A percentile compares a stretch with the other conserved stretches of the same genome.
phyloP scores from a whole-genome alignment of 2,797 vertebrate genomes.

The Chrysocyon brachyurus region DNA sequence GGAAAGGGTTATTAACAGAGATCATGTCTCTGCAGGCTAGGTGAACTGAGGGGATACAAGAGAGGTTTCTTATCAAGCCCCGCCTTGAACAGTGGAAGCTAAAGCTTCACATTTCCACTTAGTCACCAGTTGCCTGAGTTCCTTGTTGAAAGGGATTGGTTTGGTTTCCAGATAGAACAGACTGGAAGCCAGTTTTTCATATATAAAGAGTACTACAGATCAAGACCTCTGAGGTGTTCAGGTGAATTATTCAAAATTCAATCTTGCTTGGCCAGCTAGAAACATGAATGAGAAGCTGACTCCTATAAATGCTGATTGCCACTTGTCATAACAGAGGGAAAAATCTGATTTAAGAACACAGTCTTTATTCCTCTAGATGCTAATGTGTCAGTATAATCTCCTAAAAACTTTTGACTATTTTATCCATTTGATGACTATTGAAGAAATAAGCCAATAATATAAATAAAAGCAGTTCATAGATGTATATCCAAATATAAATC shows the following conservation, averaged over 20 bases:
- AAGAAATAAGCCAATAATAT: neutral
- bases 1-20: neutral
- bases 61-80: constrained; percentile 34
- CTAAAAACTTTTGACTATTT: neutral
- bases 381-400: constrained; percentile 6
- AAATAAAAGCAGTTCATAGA: constrained; percentile 11
- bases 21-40: neutral
- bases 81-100: neutral
- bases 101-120: neutral
- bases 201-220: constrained; percentile 7
- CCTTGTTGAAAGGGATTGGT: neutral
- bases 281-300: constrained; percentile 37
- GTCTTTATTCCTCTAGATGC: neutral
- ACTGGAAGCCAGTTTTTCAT: constrained; percentile 6
- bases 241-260: constrained; percentile 37
- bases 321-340: neutral
- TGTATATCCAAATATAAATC: constrained; percentile 45
- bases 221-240: constrained; percentile 6
- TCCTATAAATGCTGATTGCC: neutral
- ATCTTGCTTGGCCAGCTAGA: neutral
- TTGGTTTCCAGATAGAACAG: constrained; percentile 58
- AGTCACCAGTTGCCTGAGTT: neutral
- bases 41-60: neutral
- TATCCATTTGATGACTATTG: neutral
- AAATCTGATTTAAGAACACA: constrained; percentile 9